Percentiles rank a stretch among this genome's conserved stretches.
Conservation (phyloP, 1,140 invertebrate species). For the Drosophila saltans region DNA sequence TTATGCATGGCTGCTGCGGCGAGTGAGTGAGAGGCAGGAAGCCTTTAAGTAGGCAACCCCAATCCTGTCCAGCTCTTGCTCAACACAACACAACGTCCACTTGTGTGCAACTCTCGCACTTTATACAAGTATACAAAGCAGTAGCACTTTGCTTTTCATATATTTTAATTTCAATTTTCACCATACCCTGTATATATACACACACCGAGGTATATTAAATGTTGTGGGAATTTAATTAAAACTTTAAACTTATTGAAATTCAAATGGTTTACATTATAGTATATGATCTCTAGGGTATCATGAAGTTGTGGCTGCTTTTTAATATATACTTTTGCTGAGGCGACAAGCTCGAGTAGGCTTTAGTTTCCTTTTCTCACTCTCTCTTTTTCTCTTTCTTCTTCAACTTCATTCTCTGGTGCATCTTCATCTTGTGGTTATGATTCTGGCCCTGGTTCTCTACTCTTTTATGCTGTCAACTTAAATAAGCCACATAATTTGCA, state of each 20-base stretch:
- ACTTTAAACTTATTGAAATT: neutral
- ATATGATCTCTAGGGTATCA: neutral
- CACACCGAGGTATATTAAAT: constrained; percentile 12
- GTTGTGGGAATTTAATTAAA: neutral
- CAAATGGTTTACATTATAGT: no score
- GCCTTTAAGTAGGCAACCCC: constrained; percentile 72
- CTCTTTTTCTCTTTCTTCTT: neutral
- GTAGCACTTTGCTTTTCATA: constrained; percentile 7
- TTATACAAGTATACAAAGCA: constrained; percentile 1
- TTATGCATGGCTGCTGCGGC: constrained; percentile 71
- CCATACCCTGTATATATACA: constrained; percentile 24
- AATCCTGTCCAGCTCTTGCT: neutral
- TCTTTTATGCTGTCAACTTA: constrained; percentile 56
- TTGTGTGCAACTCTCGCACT: constrained; percentile 30
- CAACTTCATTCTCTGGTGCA: neutral
- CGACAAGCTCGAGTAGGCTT: constrained; percentile 71
- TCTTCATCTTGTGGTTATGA: neutral
- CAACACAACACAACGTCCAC: neutral
- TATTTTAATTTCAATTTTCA: constrained; percentile 8
- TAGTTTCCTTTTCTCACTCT: constrained; percentile 26
- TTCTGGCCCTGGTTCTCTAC: neutral
- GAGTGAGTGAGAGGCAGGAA: constrained; percentile 52
- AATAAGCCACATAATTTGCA: constrained; percentile 81
- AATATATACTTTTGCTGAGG: constrained; percentile 50
- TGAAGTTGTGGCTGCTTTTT: constrained; percentile 26